Conservation (phyloP, 2,113 vertebrate species). For the Melanerpes aurifrons region DNA sequence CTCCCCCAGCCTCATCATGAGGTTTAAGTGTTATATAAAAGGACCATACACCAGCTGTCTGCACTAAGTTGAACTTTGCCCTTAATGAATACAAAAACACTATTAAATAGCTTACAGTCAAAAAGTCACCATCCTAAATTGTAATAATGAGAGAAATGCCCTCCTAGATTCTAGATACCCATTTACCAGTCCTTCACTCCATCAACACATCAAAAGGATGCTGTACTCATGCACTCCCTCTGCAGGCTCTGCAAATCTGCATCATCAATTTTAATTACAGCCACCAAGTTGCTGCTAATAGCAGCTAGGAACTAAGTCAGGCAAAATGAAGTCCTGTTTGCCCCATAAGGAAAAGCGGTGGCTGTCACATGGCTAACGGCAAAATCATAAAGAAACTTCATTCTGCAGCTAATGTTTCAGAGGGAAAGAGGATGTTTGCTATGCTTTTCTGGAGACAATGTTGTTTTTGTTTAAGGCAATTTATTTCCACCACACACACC, state of each 20-base stretch:
- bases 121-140: constrained; percentile 59
- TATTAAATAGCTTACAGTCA: constrained; percentile 67
- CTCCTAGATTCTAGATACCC: constrained; percentile 55
- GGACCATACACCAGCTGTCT: constrained; percentile 69
- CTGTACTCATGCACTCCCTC: constrained; percentile 48
- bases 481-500: not conserved
- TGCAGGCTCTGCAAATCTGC: constrained; percentile 61
- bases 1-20: constrained; percentile 62
- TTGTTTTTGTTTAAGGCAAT: not conserved
- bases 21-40: constrained; percentile 70
- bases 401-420: not conserved
- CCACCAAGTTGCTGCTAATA: not conserved
- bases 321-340: constrained; percentile 12
- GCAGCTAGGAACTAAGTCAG: not conserved
- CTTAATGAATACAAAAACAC: constrained; percentile 70
- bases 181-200: constrained; percentile 45
- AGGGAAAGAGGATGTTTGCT: not conserved
- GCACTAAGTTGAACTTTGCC: constrained; percentile 64
- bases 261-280: constrained; percentile 56
- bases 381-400: constrained; percentile 25
- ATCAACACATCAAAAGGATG: constrained; percentile 53
- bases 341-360: not conserved
- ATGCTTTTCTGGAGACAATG: constrained; percentile 8
- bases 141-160: constrained; percentile 64
- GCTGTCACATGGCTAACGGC: not conserved